A percentile compares a stretch with the other conserved stretches of the same genome.
These are phyloP conservation scores for Pungitius pungitius DNA, from an alignment of 2,113 vertebrate genomes.

Conservation along the genomic window DNA sequence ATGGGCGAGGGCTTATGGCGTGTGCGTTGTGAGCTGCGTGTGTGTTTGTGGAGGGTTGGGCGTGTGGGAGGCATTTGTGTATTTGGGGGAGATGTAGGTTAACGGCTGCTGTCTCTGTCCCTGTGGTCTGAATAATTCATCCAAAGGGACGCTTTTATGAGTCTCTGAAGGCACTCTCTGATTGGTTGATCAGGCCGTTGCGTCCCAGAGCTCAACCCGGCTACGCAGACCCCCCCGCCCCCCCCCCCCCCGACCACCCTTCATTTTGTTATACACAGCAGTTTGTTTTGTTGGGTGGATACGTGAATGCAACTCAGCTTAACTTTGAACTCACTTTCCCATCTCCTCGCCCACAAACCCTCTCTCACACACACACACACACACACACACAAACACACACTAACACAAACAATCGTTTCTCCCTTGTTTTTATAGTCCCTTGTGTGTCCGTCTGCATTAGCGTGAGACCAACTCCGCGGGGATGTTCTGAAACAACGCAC, in stretches of 20 bases:
- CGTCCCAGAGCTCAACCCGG: slow-evolving; percentile 39
- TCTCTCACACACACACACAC: slow-evolving; percentile 10
- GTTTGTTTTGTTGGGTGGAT: slow-evolving; percentile 32
- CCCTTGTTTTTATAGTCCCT: slow-evolving; percentile 58
- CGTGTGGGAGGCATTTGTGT: slow-evolving; percentile 25
- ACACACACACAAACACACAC: slow-evolving; percentile 13
- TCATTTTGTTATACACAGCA: slow-evolving; percentile 10
- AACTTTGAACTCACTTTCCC: slow-evolving; percentile 18
- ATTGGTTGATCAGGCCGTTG: slow-evolving; percentile 58
- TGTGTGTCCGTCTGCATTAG: slow-evolving; percentile 69
- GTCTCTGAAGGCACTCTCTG: slow-evolving; percentile 55
- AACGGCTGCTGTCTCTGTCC: slow-evolving; percentile 66
- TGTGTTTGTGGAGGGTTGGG: slow-evolving; percentile 9
- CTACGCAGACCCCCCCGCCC: slow-evolving; percentile 29
- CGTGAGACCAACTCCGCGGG: slow-evolving; percentile 86
- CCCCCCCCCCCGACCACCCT: background rate
- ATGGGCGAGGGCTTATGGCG: slow-evolving; percentile 1
- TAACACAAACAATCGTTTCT: slow-evolving; percentile 5
- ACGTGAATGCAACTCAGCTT: slow-evolving; percentile 13
- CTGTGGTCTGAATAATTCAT: slow-evolving; percentile 77
- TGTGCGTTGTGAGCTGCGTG: background rate
- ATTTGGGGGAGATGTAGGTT: slow-evolving; percentile 71
- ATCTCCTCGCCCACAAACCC: slow-evolving; percentile 10
- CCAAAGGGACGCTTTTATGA: slow-evolving; percentile 66
- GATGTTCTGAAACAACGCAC: slow-evolving; percentile 97